Conservation (phyloP, 2,888 invertebrate genomes). For the Tricholauxania praeusta region DNA sequence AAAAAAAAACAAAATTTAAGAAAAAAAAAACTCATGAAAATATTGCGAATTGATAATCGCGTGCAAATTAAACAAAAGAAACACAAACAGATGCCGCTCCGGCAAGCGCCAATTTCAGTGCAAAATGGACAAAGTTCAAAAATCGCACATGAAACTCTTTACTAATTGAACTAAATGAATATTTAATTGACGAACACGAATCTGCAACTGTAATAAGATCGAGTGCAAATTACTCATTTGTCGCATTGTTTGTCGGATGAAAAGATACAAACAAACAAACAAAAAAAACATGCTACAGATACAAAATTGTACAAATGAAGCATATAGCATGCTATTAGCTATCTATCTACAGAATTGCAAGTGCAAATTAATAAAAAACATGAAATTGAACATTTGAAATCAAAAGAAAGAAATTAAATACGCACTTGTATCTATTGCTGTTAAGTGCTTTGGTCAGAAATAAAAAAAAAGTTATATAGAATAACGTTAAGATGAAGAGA, state of each 20-base stretch:
- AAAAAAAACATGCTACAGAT: neutral
- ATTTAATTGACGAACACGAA: neutral
- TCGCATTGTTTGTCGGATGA: neutral
- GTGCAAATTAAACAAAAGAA: slow-evolving; percentile 20
- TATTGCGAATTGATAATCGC: neutral
- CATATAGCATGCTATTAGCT: neutral
- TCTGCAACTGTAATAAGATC: neutral
- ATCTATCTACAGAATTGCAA: no score
- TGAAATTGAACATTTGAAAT: no score
- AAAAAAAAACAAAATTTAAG: neutral
- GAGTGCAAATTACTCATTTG: slow-evolving; percentile 2
- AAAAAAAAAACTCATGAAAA: neutral
- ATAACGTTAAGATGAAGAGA: no score
- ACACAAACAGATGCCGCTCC: neutral
- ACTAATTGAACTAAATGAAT: slow-evolving; percentile 11
- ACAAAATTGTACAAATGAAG: neutral
- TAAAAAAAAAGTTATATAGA: no score
- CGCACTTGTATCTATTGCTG: no score
- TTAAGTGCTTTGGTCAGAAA: no score
- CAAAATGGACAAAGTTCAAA: neutral
- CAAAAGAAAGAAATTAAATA: no score
- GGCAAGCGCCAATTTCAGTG: neutral
- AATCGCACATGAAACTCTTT: neutral
- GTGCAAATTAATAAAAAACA: no score
- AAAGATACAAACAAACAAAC: neutral